phyloP scores from a whole-genome alignment of 2,888 invertebrate genomes.

The Pharmacophagus antenor region DNA sequence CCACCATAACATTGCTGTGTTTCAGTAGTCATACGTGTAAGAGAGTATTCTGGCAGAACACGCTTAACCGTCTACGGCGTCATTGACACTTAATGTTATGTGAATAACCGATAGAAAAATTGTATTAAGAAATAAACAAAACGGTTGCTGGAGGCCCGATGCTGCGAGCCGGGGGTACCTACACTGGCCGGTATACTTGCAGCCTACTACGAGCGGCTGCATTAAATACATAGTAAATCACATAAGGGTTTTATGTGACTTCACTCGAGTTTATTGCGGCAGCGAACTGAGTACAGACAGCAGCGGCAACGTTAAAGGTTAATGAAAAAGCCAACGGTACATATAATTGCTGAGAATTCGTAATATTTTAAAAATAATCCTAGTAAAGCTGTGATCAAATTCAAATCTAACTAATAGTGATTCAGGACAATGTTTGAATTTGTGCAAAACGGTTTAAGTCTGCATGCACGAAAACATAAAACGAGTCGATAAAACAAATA shows the following conservation, averaged over 20 bases:
- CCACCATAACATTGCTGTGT: too few relatives aligned
- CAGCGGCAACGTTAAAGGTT: conserved; percentile 34
- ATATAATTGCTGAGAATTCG: too few relatives aligned
- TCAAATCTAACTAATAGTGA: too few relatives aligned
- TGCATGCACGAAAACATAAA: too few relatives aligned
- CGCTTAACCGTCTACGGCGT: background rate
- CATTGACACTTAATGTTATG: background rate
- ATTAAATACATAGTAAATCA: conserved; percentile 78
- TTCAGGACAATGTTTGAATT: too few relatives aligned
- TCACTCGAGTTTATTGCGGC: conserved; percentile 63
- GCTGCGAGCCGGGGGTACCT: conserved; percentile 4
- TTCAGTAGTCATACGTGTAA: too few relatives aligned
- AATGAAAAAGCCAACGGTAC: background rate
- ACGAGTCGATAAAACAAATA: too few relatives aligned
- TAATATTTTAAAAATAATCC: too few relatives aligned
- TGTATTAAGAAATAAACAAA: conserved; percentile 18
- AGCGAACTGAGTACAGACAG: conserved; percentile 46
- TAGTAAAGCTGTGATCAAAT: too few relatives aligned
- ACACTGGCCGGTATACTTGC: conserved; percentile 26
- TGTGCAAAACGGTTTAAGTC: too few relatives aligned
- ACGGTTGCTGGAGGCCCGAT: conserved; percentile 2
- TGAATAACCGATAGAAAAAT: background rate
- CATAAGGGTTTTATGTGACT: conserved; percentile 72
- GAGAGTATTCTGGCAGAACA: background rate
- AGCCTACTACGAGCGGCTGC: conserved; percentile 45